Evolutionary conservation across 2,113 vertebrate species (phyloP).

Genomic region (Myotis brandtii): DNA sequence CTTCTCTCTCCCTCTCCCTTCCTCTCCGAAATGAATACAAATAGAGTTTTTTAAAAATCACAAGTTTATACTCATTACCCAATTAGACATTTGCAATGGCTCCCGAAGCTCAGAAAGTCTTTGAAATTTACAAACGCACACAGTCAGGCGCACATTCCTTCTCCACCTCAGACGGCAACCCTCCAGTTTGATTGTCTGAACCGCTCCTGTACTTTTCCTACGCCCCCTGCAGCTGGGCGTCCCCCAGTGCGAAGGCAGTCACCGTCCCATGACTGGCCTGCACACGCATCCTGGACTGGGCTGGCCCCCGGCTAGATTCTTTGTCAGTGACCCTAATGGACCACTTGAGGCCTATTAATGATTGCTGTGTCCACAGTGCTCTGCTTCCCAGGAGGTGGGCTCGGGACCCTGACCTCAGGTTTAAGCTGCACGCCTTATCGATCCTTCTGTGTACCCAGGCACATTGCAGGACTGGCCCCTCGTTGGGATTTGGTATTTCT

Average conservation of each 20-base stretch:
- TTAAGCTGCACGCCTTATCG: not conserved
- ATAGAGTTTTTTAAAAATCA: not conserved
- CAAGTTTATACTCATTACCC: slow-evolving; percentile 11
- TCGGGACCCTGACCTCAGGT: slow-evolving; percentile 13
- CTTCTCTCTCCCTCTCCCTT: no score
- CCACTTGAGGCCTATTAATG: slow-evolving; percentile 42
- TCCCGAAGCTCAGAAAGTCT: slow-evolving; percentile 37
- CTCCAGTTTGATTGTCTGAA: not conserved
- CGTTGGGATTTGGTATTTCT: slow-evolving; percentile 28
- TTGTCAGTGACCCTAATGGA: not conserved
- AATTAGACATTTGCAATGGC: slow-evolving; percentile 12
- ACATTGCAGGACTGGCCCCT: not conserved
- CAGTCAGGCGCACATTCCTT: not conserved
- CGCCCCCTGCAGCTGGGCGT: not conserved
- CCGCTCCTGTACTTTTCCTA: not conserved
- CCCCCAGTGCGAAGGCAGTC: not conserved
- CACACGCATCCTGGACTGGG: not conserved
- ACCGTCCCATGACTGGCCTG: not conserved
- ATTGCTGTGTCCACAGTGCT: not conserved
- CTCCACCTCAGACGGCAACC: not conserved
- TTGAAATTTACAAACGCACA: slow-evolving; percentile 7
- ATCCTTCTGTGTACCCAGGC: not conserved
- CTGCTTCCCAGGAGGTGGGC: not conserved
- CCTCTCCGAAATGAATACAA: no score
- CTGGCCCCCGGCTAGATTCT: slow-evolving; percentile 6